Conservation (phyloP, 2,113 vertebrate species). For the Platichthys flesus region DNA sequence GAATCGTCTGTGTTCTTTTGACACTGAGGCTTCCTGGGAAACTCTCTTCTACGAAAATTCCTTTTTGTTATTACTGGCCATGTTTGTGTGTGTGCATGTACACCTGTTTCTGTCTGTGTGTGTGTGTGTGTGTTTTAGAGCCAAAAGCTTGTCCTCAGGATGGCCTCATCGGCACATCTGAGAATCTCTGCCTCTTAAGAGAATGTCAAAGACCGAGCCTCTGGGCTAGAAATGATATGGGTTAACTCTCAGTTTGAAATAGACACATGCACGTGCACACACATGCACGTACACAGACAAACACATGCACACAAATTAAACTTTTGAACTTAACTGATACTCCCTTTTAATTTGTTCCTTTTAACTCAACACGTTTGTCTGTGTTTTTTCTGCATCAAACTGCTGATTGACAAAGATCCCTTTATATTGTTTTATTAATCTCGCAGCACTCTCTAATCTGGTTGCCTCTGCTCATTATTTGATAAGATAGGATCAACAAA, state of each 20-base stretch:
- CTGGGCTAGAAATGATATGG: conserved; percentile 63
- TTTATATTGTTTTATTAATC: conserved; percentile 7
- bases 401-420: neutral
- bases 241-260: conserved; percentile 54
- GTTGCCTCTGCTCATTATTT: conserved; percentile 39
- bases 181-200: conserved; percentile 64
- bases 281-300: neutral
- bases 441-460: conserved; percentile 14
- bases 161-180: conserved; percentile 70
- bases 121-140: conserved; percentile 23
- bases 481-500: conserved; percentile 58
- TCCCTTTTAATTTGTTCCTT: neutral
- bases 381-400: neutral
- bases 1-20: conserved; percentile 22
- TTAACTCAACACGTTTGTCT: neutral
- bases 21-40: conserved; percentile 40
- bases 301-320: neutral
- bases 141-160: conserved; percentile 66
- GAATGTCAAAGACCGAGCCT: conserved; percentile 65
- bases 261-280: neutral
- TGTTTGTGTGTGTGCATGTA: conserved; percentile 14
- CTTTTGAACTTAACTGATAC: conserved; percentile 4
- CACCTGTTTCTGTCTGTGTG: conserved; percentile 8
- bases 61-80: conserved; percentile 61
- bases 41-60: conserved; percentile 24